Base-by-base conservation (phyloP, 2,888 invertebrate genomes). In the Cinara cedri region DNA sequence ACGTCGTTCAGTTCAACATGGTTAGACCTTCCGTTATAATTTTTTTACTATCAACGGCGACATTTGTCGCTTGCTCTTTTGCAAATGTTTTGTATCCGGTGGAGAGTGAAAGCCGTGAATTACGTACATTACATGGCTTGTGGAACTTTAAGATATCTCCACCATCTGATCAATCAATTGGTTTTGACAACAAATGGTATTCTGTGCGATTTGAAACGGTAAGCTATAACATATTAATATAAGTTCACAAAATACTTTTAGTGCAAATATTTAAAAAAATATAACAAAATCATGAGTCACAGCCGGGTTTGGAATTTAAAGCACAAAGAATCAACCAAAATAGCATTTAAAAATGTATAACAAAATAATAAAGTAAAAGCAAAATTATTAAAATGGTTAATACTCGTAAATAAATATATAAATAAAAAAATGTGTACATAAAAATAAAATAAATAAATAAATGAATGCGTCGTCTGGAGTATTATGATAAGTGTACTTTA, bases 81-180 rank as follows among this genome's bases (percentile, higher is more conserved):
- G 54, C 34, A 54, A 44, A 75, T 54, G 51, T 75, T n/a, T 54
- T 75, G n/a, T 81, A 78, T 44, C 81, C 81, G 3, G 63, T 66
- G 19, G 76, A 81, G 24, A 76, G 70, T 6, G 81, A 81, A 54
- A 76, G 76, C 11, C 75, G 81, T 4, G 76, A 81, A 70, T 3
- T 81, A 9, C 68, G 70, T 62, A 57, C 75, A 24, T 13, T 81
- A n/a, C 68, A 76, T 19, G 81, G 70, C 2, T 10, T 81, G 9
- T 81, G 81, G 81, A 55, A 76, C 24, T 81, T 78, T 19, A 81
- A 81, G 44, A 76, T 81, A 66, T 78, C 81, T 57, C 44, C 81
- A 16, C n/a, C 1, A 4, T 42, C 46, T 4, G 13, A 68, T n/a
- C 75, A 81, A 44, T 3, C 21, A 16, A 9, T 62, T 3, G 81